Evolutionary conservation across 2,888 invertebrate genomes (phyloP), one percentile per base, ranked within the genome.

Genomic region (Cosmopolites sordidus): DNA sequence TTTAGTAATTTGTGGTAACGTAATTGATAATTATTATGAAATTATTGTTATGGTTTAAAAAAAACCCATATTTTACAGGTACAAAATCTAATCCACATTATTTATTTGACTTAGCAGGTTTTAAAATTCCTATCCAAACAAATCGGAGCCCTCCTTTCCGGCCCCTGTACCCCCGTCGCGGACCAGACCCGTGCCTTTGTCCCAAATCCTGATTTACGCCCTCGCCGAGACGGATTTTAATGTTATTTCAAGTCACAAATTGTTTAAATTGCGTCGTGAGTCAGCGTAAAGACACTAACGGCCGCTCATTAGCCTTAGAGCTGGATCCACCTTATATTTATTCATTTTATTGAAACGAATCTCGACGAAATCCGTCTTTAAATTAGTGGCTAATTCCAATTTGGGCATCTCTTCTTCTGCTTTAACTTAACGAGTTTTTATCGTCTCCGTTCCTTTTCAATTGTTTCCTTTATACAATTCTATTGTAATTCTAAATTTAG

Each of bases 171-270:
- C 33, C 12, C 33, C 33, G n/a, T 33, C 33, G 12, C n/a, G 11
- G 33, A 12, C 39, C 39, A 39, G 39, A 15, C 27, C 46, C 38
- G 15, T 45, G 48, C 43, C 43, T 45, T 55, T 47, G 55, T 51
- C 39, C 72, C 73, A 73, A 74, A 74, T 74, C 75, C 74, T 74
- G 74, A 75, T 75, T 75, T 75, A 75, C 73, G 71, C 71, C 71
- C 71, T 72, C 73, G 68, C 70, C 67, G 68, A 70, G 73, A 74
- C 74, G 74, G 74, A 75, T 75, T 75, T 75, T 74, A 75, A 74
- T 74, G 75, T 74, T 75, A 75, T 75, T 75, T 73, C 74, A 70
- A 75, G 73, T 75, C 75, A 75, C 75, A 76, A 76, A 76, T 76
- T 76, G 75, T 75, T 75, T 75, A 75, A 76, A 76, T 76, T 74